Base-by-base conservation (phyloP, 2,888 invertebrate species). In the Watsonalla binaria region DNA sequence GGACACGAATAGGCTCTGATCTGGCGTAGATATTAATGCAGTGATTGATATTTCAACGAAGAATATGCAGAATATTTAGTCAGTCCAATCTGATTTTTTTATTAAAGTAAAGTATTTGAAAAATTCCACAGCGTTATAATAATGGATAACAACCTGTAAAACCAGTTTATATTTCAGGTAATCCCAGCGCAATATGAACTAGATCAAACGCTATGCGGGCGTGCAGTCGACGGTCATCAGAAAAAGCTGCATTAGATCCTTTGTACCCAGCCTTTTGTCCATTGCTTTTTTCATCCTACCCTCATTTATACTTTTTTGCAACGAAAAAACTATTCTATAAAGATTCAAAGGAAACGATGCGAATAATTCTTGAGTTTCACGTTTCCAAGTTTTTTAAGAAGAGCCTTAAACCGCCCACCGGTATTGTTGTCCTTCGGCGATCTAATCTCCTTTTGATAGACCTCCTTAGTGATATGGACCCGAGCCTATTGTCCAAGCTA, bases 361-460 rank as follows among this genome's bases (percentile, higher is more conserved):
- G 86, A 90, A 90, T 90, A 90, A 90, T 90, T 89, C 86, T 80
- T 77, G 85, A 49, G 90, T 86, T 89, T 90, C 89, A 81, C 84
- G 86, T 90, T 90, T 85, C 89, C 80, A 60, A 76, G 75, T 78
- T 83, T 86, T 82, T 82, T 82, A 77, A 52, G 60, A 62, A 56
- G 60, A 5, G 62, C 66, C 80, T 81, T 77, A 76, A 68, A 82
- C 83, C 86, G 86, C 85, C 89, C 84, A 81, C 86, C 74, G 78
- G 76, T 70, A 79, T 87, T 86, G 89, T 86, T 77, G 78, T 77
- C 58, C 72, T 77, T 76, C 86, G 88, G 86, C 87, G 84, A 82
- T 85, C 76, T 87, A 88, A 90, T 90, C 90, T 90, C 76, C 79
- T 81, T 88, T 88, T 89, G 88, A 90, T 90, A 89, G 85, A 90